These are phyloP conservation scores for Selene dorsalis DNA, from an alignment of 2,797 vertebrate genomes.

Conservation along the genomic window DNA sequence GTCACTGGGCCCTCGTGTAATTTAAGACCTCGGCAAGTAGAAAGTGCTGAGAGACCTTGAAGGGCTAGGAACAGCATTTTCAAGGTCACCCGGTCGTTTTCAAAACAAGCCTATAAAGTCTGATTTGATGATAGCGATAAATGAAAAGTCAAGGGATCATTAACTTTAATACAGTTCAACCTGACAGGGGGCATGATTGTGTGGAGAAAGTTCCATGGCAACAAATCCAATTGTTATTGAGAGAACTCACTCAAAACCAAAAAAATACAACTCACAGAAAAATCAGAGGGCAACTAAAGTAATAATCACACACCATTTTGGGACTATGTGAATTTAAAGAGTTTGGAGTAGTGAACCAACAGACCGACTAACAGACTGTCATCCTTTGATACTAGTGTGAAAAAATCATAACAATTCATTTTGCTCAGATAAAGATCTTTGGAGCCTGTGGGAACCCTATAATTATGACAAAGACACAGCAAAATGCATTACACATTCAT, in stretches of 20 bases:
- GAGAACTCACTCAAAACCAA: not conserved
- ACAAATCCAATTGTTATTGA: not conserved
- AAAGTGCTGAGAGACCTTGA: slow-evolving; percentile 1
- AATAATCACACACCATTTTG: not conserved
- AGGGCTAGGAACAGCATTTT: not conserved
- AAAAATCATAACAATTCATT: not conserved
- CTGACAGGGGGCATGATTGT: not conserved
- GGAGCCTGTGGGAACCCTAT: slow-evolving; percentile 48
- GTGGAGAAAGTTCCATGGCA: not conserved
- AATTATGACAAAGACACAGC: slow-evolving; percentile 24
- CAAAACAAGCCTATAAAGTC: not conserved
- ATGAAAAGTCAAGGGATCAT: not conserved
- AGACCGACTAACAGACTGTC: not conserved
- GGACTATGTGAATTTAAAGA: not conserved
- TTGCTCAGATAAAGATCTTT: not conserved
- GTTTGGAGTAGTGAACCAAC: not conserved
- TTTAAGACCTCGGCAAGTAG: not conserved
- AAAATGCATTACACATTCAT: slow-evolving; percentile 17
- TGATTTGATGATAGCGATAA: slow-evolving; percentile 5
- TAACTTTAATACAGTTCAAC: not conserved
- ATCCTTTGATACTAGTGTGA: not conserved
- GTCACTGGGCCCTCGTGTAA: not conserved
- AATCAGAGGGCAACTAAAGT: not conserved
- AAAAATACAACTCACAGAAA: not conserved
- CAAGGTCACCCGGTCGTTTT: slow-evolving; percentile 12